Conservation (phyloP, 2,888 invertebrate genomes). For the Drosophila paracracens region DNA sequence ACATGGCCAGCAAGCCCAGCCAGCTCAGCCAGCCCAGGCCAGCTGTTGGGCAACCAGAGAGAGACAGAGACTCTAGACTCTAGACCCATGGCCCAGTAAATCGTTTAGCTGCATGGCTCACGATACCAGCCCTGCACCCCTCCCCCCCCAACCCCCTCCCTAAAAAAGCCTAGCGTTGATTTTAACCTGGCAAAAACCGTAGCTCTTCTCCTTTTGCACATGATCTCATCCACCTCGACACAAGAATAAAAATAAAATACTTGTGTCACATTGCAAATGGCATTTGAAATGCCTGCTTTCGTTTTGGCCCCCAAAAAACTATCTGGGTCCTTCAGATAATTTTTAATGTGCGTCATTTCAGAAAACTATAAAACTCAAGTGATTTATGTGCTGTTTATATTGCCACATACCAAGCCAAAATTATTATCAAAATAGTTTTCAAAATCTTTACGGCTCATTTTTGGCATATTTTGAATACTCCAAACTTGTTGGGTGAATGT, state of each 20-base stretch:
- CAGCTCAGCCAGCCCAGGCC: constrained; percentile 62
- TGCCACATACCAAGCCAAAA: constrained; percentile 26
- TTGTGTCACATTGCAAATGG: constrained; percentile 40
- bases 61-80: constrained; percentile 27
- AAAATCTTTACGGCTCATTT: not conserved
- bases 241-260: constrained; percentile 28
- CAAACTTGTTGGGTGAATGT: not conserved
- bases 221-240: constrained; percentile 14
- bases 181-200: constrained; percentile 26
- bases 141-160: not conserved
- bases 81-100: constrained; percentile 53
- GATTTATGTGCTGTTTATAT: constrained; percentile 46
- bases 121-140: constrained; percentile 22
- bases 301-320: constrained; percentile 10
- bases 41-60: constrained; percentile 62
- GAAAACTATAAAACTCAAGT: constrained; percentile 6
- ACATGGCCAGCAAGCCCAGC: constrained; percentile 50
- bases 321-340: constrained; percentile 18
- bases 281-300: constrained; percentile 4
- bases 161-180: constrained; percentile 14
- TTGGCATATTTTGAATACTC: constrained; percentile 19
- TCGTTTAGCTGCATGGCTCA: constrained; percentile 61
- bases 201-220: constrained; percentile 11
- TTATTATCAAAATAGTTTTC: constrained; percentile 23
- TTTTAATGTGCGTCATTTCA: constrained; percentile 28